Percentiles rank a stretch among this genome's conserved stretches.
Evolutionary conservation across 2,113 vertebrate species (phyloP).

Genomic region (Irena cyanogastra): DNA sequence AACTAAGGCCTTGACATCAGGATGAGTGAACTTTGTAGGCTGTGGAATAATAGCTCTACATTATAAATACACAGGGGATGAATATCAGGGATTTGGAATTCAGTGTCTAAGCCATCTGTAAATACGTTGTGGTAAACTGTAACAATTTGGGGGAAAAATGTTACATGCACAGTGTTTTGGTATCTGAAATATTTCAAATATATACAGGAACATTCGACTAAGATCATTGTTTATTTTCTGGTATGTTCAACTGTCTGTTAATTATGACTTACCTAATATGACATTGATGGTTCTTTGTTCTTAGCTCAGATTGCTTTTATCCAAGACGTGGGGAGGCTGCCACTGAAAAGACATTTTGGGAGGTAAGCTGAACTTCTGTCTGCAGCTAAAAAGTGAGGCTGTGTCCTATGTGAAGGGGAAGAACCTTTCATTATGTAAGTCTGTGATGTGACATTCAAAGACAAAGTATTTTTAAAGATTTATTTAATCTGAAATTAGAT

Average conservation of each 20-base stretch:
- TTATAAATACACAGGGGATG: neutral
- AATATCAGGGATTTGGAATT: neutral
- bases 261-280: neutral
- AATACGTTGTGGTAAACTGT: neutral
- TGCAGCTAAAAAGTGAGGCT: neutral
- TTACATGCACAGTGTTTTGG: neutral
- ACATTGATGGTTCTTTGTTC: conserved; percentile 9
- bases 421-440: neutral
- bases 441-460: neutral
- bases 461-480: neutral
- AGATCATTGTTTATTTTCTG: neutral
- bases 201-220: neutral
- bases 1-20: neutral
- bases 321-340: conserved; percentile 88
- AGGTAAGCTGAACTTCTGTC: conserved; percentile 76
- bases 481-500: neutral
- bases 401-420: neutral
- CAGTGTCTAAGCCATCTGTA: neutral
- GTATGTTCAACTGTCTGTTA: neutral
- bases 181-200: neutral
- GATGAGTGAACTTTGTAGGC: neutral
- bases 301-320: conserved; percentile 92
- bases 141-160: neutral
- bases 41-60: neutral
- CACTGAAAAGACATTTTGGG: conserved; percentile 75